Evolutionary conservation across 2,888 invertebrate genomes (phyloP), one percentile per base, ranked within the genome.

Genomic region (Luperina nickerlii): DNA sequence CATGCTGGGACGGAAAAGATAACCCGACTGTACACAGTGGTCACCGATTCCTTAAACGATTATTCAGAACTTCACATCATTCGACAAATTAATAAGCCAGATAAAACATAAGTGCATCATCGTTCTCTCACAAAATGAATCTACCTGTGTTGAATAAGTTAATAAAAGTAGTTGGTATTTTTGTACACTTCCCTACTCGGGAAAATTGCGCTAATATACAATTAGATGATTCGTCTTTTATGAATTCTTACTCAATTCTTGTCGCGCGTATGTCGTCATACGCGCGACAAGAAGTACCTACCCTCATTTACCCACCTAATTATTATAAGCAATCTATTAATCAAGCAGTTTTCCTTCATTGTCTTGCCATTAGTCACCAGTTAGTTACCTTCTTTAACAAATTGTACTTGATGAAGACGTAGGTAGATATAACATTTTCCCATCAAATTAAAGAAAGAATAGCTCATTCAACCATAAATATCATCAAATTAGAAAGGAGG

Each of bases 401-500:
- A 18, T 54, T 67, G 18, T 54, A 32, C 77, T 42, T 51, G 32
- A 80, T 68, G 63, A 57, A 68, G 38, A 70, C 32, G 51, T 83
- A 67, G 8, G 48, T 68, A 51, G 45, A 5, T 57, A 48, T 13
- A 81, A 5, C 24, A 67, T 65, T 65, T 85, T 82, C 71, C 76
- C 83, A 82, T 45, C 24, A 75, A 48, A 60, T 81, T 72, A n/a
- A 27, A 78, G 1, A 76, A 83, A 71, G 62, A 85, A 85, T 74
- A 42, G 70, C 62, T n/a, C 38, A 81, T 57, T 74, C 54, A 83
- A 67, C 62, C 70, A 82, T 69, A 75, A 68, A 85, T 57, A 85
- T 70, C 60, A 42, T 9, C 20, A 70, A 84, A 63, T 81, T 74
- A 80, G 63, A 80, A 84, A 84, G 54, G 51, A 8, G 42, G 2